Evolutionary conservation across 2,113 vertebrate species (phyloP).

Genomic region (Sinocyclocheilus anshuiensis): DNA sequence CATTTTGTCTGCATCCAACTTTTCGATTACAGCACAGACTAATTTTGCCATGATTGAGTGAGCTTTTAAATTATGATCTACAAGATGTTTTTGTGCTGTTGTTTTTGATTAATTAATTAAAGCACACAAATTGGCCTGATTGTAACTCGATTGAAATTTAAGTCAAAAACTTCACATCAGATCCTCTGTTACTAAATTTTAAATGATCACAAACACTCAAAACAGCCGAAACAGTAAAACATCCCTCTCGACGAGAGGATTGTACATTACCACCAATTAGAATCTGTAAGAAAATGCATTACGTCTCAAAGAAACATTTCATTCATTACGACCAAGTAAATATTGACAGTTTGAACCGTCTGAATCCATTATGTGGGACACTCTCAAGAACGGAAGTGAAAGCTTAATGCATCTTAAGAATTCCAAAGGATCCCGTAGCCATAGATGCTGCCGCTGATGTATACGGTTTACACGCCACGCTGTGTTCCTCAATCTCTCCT

Average conservation of each 20-base stretch:
- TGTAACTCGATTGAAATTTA: not conserved
- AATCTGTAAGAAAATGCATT: conserved; percentile 27
- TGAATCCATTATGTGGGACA: conserved; percentile 19
- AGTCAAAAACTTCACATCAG: not conserved
- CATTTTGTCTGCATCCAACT: not conserved
- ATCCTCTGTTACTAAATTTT: not conserved
- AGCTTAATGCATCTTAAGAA: conserved; percentile 44
- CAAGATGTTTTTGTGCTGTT: not conserved
- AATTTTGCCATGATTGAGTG: not conserved
- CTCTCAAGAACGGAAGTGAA: conserved; percentile 25
- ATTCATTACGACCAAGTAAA: conserved; percentile 47
- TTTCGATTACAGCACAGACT: not conserved
- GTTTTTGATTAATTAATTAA: not conserved
- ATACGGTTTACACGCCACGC: conserved; percentile 15
- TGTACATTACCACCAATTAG: conserved; percentile 26
- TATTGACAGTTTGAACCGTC: conserved; percentile 43
- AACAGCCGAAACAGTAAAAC: not conserved
- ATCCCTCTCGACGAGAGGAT: not conserved
- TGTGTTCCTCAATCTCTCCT: conserved; percentile 18
- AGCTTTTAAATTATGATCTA: not conserved
- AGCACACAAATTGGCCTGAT: not conserved
- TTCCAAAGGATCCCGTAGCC: conserved; percentile 1
- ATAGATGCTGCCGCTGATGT: conserved; percentile 27
- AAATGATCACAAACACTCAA: not conserved
- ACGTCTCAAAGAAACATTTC: conserved; percentile 43